A percentile compares a stretch with the other conserved stretches of the same genome.
phyloP scores from a whole-genome alignment of 2,113 vertebrate species.

The Bagarius yarrelli region DNA sequence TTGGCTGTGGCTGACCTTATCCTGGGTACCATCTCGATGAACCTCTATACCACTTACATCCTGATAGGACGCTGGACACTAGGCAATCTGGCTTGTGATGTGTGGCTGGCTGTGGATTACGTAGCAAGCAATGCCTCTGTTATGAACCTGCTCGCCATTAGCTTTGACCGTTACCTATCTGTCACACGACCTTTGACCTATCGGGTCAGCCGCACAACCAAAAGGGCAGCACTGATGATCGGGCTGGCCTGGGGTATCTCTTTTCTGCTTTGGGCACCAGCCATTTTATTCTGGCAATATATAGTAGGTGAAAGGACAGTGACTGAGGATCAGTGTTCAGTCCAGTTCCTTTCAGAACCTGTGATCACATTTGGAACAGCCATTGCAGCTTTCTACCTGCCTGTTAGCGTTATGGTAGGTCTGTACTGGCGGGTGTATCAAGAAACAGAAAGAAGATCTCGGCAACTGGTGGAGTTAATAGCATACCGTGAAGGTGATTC shows the following conservation, averaged over 20 bases:
- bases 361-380: conserved; percentile 52
- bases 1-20: conserved; percentile 50
- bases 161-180: conserved; percentile 51
- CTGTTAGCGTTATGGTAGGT: conserved; percentile 49
- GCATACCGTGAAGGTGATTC: conserved; percentile 9
- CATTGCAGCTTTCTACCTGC: conserved; percentile 52
- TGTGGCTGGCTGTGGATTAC: conserved; percentile 51
- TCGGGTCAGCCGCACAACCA: conserved; percentile 39
- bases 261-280: conserved; percentile 48
- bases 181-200: conserved; percentile 51
- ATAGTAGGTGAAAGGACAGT: conserved; percentile 49
- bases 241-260: conserved; percentile 47
- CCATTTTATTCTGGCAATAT: conserved; percentile 51
- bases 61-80: conserved; percentile 47
- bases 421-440: conserved; percentile 51
- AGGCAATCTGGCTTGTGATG: conserved; percentile 48
- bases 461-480: conserved; percentile 42
- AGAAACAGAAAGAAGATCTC: conserved; percentile 48
- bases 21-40: conserved; percentile 49
- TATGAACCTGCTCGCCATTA: conserved; percentile 51
- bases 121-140: conserved; percentile 54
- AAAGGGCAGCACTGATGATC: conserved; percentile 43
- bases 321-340: conserved; percentile 42
- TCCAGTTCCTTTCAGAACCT: conserved; percentile 50
- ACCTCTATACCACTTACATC: conserved; percentile 53